Percentiles rank a stretch among this genome's conserved stretches.
These are phyloP conservation scores for Menidia beryllina DNA, from an alignment of 2,113 vertebrate species.

Conservation along the genomic window DNA sequence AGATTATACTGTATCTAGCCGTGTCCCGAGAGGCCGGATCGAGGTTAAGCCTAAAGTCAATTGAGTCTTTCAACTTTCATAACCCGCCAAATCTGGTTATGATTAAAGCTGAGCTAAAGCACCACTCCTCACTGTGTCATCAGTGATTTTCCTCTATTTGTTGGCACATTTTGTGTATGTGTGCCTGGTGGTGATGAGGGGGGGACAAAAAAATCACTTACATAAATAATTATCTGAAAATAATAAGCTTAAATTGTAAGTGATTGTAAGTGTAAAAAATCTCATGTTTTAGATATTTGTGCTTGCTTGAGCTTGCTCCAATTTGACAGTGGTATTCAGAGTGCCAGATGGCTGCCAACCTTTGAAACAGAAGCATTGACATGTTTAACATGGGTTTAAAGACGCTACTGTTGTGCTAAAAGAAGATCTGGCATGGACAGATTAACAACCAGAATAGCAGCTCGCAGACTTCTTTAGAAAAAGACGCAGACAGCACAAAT, in stretches of 20 bases:
- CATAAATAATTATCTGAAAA: conserved; percentile 19
- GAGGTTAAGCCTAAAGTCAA: conserved; percentile 74
- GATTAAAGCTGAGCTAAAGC: conserved; percentile 31
- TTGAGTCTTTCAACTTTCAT: conserved; percentile 67
- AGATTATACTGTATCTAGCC: conserved; percentile 61
- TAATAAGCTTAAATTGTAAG: conserved; percentile 1
- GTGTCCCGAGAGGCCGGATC: conserved; percentile 38
- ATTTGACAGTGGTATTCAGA: conserved; percentile 62
- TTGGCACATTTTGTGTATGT: background rate
- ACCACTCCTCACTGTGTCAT: background rate
- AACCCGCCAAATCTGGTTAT: conserved; percentile 62
- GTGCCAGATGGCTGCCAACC: conserved; percentile 72
- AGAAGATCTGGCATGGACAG: conserved; percentile 60
- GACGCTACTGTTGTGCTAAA: conserved; percentile 50
- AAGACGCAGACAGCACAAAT: conserved; percentile 32
- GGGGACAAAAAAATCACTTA: background rate
- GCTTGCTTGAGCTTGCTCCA: conserved; percentile 71
- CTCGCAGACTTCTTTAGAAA: conserved; percentile 43
- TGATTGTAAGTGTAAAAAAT: conserved; percentile 29
- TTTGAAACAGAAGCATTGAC: conserved; percentile 52
- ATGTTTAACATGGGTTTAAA: conserved; percentile 71
- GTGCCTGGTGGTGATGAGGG: too few species aligned
- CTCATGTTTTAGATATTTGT: conserved; percentile 58
- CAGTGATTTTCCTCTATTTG: background rate
- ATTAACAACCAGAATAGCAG: conserved; percentile 59